phyloP scores from a whole-genome alignment of 2,888 invertebrate genomes.

The Watsonalla binaria region DNA sequence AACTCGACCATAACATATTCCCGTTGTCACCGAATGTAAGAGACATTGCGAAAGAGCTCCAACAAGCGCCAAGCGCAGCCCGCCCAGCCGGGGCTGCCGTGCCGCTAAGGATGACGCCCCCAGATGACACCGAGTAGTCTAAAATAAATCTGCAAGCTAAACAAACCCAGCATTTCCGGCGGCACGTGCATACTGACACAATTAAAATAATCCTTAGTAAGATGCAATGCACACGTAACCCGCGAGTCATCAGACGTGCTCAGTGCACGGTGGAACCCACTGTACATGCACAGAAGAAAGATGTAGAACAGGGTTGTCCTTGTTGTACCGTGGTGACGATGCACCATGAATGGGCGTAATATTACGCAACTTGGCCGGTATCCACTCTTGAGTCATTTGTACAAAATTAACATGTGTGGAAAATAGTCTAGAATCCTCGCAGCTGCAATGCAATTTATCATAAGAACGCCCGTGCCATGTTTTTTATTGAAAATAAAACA shows the following conservation, averaged over 20 bases:
- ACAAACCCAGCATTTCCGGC: constrained; percentile 73
- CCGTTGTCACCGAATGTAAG: constrained; percentile 32
- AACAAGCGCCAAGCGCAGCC: constrained; percentile 57
- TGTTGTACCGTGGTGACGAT: constrained; percentile 34
- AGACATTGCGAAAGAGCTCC: constrained; percentile 57
- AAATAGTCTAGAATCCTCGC: constrained; percentile 43
- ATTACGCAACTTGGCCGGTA: constrained; percentile 59
- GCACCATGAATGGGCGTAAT: constrained; percentile 60
- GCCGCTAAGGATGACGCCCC: constrained; percentile 64
- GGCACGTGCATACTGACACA: constrained; percentile 60
- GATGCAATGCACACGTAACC: constrained; percentile 17
- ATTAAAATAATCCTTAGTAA: constrained; percentile 44
- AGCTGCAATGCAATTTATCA: constrained; percentile 51
- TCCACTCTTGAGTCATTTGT: constrained; percentile 56
- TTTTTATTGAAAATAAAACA: constrained; percentile 3
- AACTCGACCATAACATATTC: constrained; percentile 41
- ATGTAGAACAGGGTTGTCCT: too few relatives aligned
- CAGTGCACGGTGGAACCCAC: constrained; percentile 24
- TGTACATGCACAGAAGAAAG: not conserved
- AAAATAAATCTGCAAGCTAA: constrained; percentile 74
- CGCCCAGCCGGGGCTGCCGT: constrained; percentile 20
- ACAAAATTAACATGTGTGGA: constrained; percentile 60
- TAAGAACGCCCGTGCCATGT: constrained; percentile 19
- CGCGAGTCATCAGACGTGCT: not conserved
- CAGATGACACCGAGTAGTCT: constrained; percentile 64